Evolutionary conservation across 2,888 invertebrate genomes (phyloP), one percentile per base, ranked within the genome.

Genomic region (Erpobdella octoculata): DNA sequence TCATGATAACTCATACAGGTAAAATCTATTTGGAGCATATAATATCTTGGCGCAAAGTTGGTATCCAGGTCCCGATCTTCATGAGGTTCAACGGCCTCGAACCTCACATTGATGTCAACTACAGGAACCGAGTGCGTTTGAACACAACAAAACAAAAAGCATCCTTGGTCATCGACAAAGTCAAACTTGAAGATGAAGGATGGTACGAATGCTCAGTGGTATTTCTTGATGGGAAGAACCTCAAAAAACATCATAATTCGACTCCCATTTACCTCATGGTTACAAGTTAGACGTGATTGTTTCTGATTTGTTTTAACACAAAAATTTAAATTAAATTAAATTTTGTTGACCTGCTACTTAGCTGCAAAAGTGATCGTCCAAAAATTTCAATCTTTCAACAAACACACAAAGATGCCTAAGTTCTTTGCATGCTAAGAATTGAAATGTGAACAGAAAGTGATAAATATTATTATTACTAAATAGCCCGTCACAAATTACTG

Each of bases 21-120:
- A 91, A 92, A 86, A 36, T 36, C 35, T 73, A 65, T 37, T 18
- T 59, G 4, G 93, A 93, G 86, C 94, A 94, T 88, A 93, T 95
- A 87, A 90, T 95, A 86, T 93, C 94, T 88, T 96, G 95, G 95
- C 92, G 92, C 89, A 95, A 94, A 90, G 92, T 93, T 91, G 93
- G 92, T 84, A 89, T 92, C 87, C 92, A 93, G 87, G 90, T 92
- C 85, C 93, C 94, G 79, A 93, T 95, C 85, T 94, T 93, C 88
- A 93, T 94, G 86, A 93, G 93, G 92, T 95, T 93, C 88, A 93
- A 93, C 86, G 92, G 92, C 84, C 95, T 95, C 86, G 93, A 93
- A 79, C 92, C 94, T 77, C 95, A 95, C 88, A 91, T 92, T 85
- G 94, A 91, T 80, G 91, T 91, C 77, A 48, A 67, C 5, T 76